phyloP scores from a whole-genome alignment of 1,140 invertebrate genomes.

The Anadara kagoshimensis region DNA sequence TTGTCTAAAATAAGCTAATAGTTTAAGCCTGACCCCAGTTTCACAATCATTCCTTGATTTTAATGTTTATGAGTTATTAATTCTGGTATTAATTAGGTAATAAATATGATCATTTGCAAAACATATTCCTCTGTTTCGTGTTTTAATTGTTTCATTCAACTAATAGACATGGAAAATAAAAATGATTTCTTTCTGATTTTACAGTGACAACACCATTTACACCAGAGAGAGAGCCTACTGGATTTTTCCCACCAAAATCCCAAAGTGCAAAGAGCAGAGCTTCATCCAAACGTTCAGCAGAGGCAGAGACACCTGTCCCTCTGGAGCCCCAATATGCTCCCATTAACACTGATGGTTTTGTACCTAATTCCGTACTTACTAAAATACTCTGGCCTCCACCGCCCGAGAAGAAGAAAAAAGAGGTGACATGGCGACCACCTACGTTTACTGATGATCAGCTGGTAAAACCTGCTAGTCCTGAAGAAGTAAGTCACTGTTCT shows the following conservation, averaged over 20 bases:
- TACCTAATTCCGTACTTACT: constrained; percentile 69
- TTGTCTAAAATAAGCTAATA: neutral
- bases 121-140: too few relatives aligned
- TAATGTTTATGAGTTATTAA: too few relatives aligned
- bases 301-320: constrained; percentile 32
- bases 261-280: constrained; percentile 23
- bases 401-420: constrained; percentile 18
- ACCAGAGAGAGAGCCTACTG: constrained; percentile 59
- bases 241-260: constrained; percentile 63
- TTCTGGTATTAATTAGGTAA: too few relatives aligned
- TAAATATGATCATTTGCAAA: too few relatives aligned
- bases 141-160: neutral
- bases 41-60: too few relatives aligned
- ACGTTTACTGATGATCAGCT: constrained; percentile 56
- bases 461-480: constrained; percentile 19
- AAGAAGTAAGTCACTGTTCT: neutral
- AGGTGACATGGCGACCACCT: constrained; percentile 56
- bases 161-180: neutral
- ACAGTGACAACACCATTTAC: constrained; percentile 48
- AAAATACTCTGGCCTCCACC: constrained; percentile 66
- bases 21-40: too few relatives aligned
- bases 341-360: constrained; percentile 53
- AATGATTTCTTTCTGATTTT: constrained; percentile 8
- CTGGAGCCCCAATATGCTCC: constrained; percentile 48
- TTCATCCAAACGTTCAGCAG: constrained; percentile 4